Conservation (phyloP, 2,888 invertebrate genomes). For the Nesidiocoris tenuis region DNA sequence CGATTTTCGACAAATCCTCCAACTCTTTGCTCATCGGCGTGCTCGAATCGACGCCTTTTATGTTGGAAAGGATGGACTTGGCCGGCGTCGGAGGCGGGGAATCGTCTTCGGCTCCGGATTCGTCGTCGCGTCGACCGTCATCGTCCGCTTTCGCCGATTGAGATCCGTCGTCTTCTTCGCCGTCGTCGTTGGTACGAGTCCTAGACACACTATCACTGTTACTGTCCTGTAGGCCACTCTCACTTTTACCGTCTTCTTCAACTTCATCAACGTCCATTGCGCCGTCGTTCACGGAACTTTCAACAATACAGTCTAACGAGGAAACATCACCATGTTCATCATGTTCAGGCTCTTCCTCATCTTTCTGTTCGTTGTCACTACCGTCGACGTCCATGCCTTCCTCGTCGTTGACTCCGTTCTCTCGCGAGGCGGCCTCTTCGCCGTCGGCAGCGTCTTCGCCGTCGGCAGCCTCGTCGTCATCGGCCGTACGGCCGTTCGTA, state of each 20-base stretch:
- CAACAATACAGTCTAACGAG: not conserved
- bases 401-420: not conserved
- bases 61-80: slow-evolving; percentile 17
- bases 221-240: slow-evolving; percentile 28
- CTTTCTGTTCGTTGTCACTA: slow-evolving; percentile 39
- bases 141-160: slow-evolving; percentile 9
- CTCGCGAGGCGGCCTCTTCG: not conserved
- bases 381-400: slow-evolving; percentile 30
- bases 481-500: slow-evolving; percentile 10
- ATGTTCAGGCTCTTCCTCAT: slow-evolving; percentile 43
- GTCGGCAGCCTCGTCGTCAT: slow-evolving; percentile 14
- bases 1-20: slow-evolving; percentile 45
- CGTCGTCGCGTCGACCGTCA: not conserved
- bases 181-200: slow-evolving; percentile 4
- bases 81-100: not conserved
- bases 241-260: slow-evolving; percentile 46
- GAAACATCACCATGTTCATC: slow-evolving; percentile 37
- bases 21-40: slow-evolving; percentile 45
- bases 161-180: not conserved
- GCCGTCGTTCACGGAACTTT: not conserved
- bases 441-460: not conserved
- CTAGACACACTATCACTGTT: slow-evolving; percentile 37
- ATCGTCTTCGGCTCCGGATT: slow-evolving; percentile 13
- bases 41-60: slow-evolving; percentile 35
- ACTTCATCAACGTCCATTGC: slow-evolving; percentile 40